Evolutionary conservation across 2,888 invertebrate species (phyloP), one percentile per base, ranked within the genome.

Genomic region (Drosophila pseudotalamancana): DNA sequence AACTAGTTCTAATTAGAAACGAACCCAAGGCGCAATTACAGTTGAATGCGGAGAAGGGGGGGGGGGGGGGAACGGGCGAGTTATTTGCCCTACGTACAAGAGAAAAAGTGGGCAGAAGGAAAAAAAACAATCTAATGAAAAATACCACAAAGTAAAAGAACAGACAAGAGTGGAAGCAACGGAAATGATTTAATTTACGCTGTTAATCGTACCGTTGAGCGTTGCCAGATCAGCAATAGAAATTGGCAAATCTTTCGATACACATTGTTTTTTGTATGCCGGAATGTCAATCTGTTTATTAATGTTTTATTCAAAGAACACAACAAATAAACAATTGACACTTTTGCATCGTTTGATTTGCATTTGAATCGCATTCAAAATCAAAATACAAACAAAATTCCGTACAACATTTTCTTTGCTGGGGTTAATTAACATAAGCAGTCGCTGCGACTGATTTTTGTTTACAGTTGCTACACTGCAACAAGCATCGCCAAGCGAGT

Each of bases 301-400:
- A 6, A 18, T 21, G 34, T 39, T 43, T 48, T 42, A 55, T 61
- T 61, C 29, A 73, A 32, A 46, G n/a, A 56, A 43, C 37, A 43
- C 37, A 51, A 61, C 43, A 68, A 63, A 23, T 31, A 48, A 53
- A 31, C 61, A 72, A 77, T 63, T 80, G 78, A 87, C 81, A 80
- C 87, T 77, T 84, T 81, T 62, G 72, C 71, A 67, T 62, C 62
- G 37, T 55, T 35, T 29, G 53, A 83, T 81, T 86, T 83, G 74
- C 84, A 86, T 86, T 66, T 49, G 57, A 81, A 69, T 35, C 46
- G 53, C 31, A 64, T 77, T 62, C n/a, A n/a, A 45, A 56, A 56
- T 18, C 29, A 14, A 49, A 32, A 53, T 27, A 48, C 45, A 42
- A 63, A 60, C 43, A 32, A 53, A 75, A 71, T 60, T 63, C 74